Percentiles rank a stretch among this genome's conserved stretches.
Evolutionary conservation across 2,888 invertebrate genomes (phyloP).

Genomic region (Biston stratarius): DNA sequence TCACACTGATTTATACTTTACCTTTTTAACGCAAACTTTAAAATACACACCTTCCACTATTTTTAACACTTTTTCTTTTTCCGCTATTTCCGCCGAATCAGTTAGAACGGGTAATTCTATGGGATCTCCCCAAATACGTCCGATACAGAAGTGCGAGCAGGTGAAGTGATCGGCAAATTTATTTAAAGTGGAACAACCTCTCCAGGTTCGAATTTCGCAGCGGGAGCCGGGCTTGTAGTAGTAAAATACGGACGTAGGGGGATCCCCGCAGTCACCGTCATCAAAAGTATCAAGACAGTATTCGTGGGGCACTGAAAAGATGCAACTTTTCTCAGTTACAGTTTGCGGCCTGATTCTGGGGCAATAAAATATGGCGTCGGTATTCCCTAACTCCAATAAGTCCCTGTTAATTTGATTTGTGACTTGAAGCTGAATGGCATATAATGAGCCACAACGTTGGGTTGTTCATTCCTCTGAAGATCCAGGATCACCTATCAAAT

Average conservation of each 20-base stretch:
- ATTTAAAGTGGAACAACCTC: constrained; percentile 32
- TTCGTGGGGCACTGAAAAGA: constrained; percentile 1
- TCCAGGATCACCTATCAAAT: too few species aligned
- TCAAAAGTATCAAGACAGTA: constrained; percentile 16
- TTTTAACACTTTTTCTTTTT: neutral
- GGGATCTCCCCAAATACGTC: constrained; percentile 7
- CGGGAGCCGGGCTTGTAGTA: constrained; percentile 39
- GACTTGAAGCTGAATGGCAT: too few species aligned
- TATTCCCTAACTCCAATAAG: too few species aligned
- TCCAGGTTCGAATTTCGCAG: constrained; percentile 32
- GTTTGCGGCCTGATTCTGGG: neutral
- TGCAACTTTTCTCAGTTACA: neutral
- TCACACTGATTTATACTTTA: too few species aligned
- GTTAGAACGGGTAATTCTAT: neutral
- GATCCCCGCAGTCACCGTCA: constrained; percentile 25
- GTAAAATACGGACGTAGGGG: constrained; percentile 25
- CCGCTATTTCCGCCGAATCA: neutral
- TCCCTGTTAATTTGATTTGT: too few species aligned
- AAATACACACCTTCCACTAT: neutral
- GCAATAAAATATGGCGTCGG: too few species aligned
- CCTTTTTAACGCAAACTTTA: too few species aligned
- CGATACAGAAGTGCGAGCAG: constrained; percentile 14
- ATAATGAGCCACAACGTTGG: too few species aligned
- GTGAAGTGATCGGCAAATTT: constrained; percentile 16
- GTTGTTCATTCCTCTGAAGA: too few species aligned